These are phyloP conservation scores for Aphelenchoides bicaudatus DNA, from an alignment of 2,888 invertebrate genomes.

Conservation along the genomic window DNA sequence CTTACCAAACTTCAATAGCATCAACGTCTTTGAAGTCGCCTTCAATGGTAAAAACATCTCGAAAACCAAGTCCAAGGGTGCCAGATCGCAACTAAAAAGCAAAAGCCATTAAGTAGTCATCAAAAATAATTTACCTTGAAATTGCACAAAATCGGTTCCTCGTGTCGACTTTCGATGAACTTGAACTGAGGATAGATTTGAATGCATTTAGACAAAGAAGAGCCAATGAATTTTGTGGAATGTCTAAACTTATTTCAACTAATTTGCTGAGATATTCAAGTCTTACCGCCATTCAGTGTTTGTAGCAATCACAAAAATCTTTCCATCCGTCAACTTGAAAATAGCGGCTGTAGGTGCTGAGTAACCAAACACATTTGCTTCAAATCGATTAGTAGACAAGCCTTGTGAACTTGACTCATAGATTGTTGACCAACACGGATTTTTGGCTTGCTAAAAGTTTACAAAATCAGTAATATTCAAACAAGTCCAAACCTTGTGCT, in stretches of 20 bases:
- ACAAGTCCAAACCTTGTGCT: slow-evolving; percentile 28
- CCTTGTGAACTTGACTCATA: slow-evolving; percentile 49
- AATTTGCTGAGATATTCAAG: not conserved
- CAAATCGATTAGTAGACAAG: slow-evolving; percentile 53
- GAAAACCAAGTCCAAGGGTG: slow-evolving; percentile 38
- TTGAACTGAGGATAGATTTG: slow-evolving; percentile 22
- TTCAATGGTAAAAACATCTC: slow-evolving; percentile 23
- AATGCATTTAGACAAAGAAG: slow-evolving; percentile 8
- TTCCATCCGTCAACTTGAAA: slow-evolving; percentile 34
- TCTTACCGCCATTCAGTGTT: slow-evolving; percentile 51
- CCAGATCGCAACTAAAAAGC: too few relatives aligned
- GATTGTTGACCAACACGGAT: slow-evolving; percentile 38
- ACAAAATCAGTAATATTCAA: not conserved
- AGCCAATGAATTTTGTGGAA: slow-evolving; percentile 27
- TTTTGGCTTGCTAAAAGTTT: not conserved
- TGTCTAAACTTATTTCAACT: slow-evolving; percentile 21
- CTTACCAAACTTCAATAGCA: slow-evolving; percentile 32
- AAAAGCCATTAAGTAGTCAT: too few relatives aligned
- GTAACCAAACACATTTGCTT: slow-evolving; percentile 53
- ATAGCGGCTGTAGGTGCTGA: slow-evolving; percentile 48
- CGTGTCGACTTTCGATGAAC: slow-evolving; percentile 20
- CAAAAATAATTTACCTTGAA: slow-evolving; percentile 37
- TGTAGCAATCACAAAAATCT: slow-evolving; percentile 39
- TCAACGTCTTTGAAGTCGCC: slow-evolving; percentile 23
- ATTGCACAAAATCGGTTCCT: slow-evolving; percentile 38